Evolutionary conservation across 1,140 invertebrate genomes (phyloP).

Genomic region (Caenorhabditis inopinata): DNA sequence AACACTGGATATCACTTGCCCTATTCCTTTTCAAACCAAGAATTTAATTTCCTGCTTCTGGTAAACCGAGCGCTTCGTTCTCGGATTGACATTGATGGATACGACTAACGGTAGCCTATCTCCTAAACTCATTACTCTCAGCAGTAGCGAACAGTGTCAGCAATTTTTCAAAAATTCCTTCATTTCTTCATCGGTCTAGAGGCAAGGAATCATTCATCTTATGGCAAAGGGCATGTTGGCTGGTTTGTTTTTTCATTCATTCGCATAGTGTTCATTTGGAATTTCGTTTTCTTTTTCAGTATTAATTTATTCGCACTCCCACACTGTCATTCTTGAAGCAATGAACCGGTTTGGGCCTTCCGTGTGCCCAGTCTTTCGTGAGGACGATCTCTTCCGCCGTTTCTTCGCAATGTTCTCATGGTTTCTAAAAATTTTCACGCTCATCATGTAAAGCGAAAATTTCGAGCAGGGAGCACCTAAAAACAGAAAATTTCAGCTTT

Average conservation of each 20-base stretch:
- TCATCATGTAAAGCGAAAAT: not conserved
- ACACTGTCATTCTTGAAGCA: too few species aligned
- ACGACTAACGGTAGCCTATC: not conserved
- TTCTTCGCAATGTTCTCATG: not conserved
- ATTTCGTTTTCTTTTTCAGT: too few species aligned
- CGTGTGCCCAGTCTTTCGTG: not conserved
- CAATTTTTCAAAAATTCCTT: slow-evolving; percentile 9
- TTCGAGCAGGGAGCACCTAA: too few species aligned
- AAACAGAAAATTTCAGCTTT: not conserved
- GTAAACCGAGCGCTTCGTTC: too few species aligned
- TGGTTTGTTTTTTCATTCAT: not conserved
- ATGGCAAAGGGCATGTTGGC: not conserved
- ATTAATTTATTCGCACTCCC: too few species aligned
- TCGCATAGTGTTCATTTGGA: too few species aligned
- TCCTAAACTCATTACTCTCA: not conserved
- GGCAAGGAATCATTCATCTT: not conserved
- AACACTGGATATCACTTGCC: too few species aligned
- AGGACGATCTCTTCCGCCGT: not conserved
- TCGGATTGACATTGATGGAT: slow-evolving; percentile 8
- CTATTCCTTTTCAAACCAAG: too few species aligned
- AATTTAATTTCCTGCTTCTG: too few species aligned
- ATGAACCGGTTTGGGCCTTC: too few species aligned
- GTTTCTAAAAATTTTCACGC: not conserved
- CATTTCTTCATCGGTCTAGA: not conserved
- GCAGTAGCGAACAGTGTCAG: not conserved